A percentile compares a stretch with the other conserved stretches of the same genome.
These are phyloP conservation scores for Papilio aristodemus DNA, from an alignment of 1,140 invertebrate species.

Conservation along the genomic window DNA sequence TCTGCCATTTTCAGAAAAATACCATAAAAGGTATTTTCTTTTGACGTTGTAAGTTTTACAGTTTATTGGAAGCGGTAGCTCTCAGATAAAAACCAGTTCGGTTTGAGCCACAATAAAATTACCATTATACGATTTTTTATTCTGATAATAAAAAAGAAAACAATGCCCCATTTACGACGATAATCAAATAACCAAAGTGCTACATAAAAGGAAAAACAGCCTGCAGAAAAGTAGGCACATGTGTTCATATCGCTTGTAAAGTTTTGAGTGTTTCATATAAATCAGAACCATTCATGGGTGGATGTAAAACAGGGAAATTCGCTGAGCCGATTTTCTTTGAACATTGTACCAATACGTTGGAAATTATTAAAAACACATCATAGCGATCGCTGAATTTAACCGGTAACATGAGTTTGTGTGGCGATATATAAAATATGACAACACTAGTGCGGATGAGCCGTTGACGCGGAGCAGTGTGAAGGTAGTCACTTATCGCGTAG, in stretches of 20 bases:
- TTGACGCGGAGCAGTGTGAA: too few relatives aligned
- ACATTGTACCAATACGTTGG: neutral
- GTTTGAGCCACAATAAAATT: constrained; percentile 5
- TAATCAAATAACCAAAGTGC: constrained; percentile 18
- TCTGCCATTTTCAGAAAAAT: neutral
- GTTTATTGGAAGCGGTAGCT: constrained; percentile 15
- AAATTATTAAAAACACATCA: too few relatives aligned
- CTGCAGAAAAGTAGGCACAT: neutral
- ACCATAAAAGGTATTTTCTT: neutral
- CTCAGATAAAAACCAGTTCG: neutral
- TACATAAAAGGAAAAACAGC: constrained; percentile 5
- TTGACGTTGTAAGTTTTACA: neutral
- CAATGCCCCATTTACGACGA: constrained; percentile 10
- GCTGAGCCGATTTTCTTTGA: too few relatives aligned
- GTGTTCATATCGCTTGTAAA: neutral
- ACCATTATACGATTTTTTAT: constrained; percentile 18
- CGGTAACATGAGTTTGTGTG: too few relatives aligned
- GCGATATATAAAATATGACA: too few relatives aligned
- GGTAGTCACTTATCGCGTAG: too few relatives aligned
- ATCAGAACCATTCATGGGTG: neutral
- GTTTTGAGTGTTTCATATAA: constrained; percentile 14
- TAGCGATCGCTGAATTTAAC: too few relatives aligned
- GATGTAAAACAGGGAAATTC: neutral
- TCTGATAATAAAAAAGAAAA: constrained; percentile 16
- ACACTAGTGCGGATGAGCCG: too few relatives aligned